Conservation (phyloP, 2,113 vertebrate species). For the Aspidoscelis tigris region DNA sequence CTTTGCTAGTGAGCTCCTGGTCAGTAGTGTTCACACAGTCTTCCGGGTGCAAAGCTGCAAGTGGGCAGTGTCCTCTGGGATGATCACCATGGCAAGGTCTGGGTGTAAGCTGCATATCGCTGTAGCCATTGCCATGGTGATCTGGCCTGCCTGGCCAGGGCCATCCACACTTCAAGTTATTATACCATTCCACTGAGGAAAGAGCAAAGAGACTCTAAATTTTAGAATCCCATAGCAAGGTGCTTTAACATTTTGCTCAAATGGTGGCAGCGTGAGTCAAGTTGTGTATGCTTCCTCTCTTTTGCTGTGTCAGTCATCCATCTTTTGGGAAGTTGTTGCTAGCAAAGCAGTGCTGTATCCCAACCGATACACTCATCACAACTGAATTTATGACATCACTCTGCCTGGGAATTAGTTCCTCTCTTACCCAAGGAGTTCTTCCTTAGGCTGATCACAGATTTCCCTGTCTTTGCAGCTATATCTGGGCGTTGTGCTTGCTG, state of each 20-base stretch:
- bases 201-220: background rate
- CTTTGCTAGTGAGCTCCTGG: too few relatives aligned
- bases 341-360: background rate
- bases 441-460: background rate
- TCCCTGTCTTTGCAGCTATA: conserved; percentile 81
- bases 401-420: background rate
- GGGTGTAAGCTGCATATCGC: too few relatives aligned
- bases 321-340: background rate
- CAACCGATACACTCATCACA: too few relatives aligned
- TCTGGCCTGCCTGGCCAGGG: too few relatives aligned
- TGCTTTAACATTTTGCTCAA: background rate
- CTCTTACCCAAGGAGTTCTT: background rate
- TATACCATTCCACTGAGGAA: too few relatives aligned
- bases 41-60: too few relatives aligned
- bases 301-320: background rate
- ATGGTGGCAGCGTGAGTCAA: background rate
- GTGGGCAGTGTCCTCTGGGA: too few relatives aligned
- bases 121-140: too few relatives aligned
- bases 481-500: conserved; percentile 90
- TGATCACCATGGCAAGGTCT: too few relatives aligned
- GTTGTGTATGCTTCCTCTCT: background rate
- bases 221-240: background rate
- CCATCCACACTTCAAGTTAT: too few relatives aligned
- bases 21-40: too few relatives aligned
- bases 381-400: too few relatives aligned